Percentiles rank a stretch among this genome's conserved stretches.
Evolutionary conservation across 2,113 vertebrate species (phyloP).

Genomic region (Agapornis roseicollis): DNA sequence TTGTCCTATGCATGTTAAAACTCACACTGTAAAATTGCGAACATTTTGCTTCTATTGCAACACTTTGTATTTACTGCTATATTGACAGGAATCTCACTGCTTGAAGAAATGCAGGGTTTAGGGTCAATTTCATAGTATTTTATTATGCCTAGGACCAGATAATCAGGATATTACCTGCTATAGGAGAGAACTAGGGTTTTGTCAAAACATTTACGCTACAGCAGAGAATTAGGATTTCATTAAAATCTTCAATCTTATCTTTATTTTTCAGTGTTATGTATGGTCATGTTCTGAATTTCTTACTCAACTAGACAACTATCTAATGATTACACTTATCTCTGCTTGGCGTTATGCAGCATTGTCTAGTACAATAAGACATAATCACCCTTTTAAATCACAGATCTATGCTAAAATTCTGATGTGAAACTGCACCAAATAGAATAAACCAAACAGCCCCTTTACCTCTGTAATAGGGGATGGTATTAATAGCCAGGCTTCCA

Average conservation of each 20-base stretch:
- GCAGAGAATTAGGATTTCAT: not conserved
- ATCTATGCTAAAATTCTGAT: not conserved
- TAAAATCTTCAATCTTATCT: not conserved
- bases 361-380: not conserved
- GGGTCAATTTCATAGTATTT: not conserved
- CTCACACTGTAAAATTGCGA: not conserved
- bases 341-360: not conserved
- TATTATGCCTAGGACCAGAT: not conserved
- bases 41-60: not conserved
- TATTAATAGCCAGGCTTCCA: not conserved
- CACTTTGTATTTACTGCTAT: not conserved
- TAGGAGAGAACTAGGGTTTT: not conserved
- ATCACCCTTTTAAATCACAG: not conserved
- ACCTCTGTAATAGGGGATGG: not conserved
- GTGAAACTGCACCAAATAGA: not conserved
- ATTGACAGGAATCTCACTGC: not conserved
- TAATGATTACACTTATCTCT: not conserved
- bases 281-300: not conserved
- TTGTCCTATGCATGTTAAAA: not conserved
- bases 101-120: not conserved
- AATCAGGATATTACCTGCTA: not conserved
- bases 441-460: not conserved
- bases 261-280: not conserved
- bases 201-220: not conserved
- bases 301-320: not conserved